Percentiles rank a stretch among this genome's conserved stretches.
Evolutionary conservation across 2,888 invertebrate species (phyloP).

Genomic region (Muschampia plurimacula): DNA sequence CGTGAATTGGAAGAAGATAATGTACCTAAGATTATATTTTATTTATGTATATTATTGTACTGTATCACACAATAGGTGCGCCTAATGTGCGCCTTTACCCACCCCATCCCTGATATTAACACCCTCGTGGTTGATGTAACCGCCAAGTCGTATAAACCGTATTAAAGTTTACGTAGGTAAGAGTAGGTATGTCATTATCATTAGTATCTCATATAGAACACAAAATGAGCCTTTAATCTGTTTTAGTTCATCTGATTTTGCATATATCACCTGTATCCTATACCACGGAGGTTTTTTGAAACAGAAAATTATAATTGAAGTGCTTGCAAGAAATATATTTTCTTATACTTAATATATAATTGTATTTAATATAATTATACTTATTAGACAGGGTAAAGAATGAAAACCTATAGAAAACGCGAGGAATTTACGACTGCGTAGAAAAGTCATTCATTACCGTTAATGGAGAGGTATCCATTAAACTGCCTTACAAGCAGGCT

Average conservation of each 20-base stretch:
- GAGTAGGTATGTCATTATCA: background rate
- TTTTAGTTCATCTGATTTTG: too few relatives aligned
- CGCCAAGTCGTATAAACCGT: background rate
- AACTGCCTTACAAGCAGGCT: background rate
- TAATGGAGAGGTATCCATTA: constrained; percentile 31
- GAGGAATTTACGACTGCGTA: constrained; percentile 9
- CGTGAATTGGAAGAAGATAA: too few relatives aligned
- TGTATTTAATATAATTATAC: too few relatives aligned
- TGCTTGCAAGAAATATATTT: too few relatives aligned
- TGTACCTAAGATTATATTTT: too few relatives aligned
- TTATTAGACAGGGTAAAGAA: too few relatives aligned
- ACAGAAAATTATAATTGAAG: too few relatives aligned
- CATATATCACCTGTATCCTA: too few relatives aligned
- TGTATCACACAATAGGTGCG: too few relatives aligned
- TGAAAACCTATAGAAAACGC: constrained; percentile 17
- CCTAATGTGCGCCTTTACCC: background rate
- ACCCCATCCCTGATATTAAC: background rate
- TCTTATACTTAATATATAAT: too few relatives aligned
- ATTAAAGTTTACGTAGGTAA: background rate
- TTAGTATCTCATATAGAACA: constrained; percentile 2
- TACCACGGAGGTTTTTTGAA: too few relatives aligned
- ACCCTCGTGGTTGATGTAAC: constrained; percentile 1
- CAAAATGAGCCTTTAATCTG: background rate
- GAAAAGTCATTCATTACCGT: constrained; percentile 24
- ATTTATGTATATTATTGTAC: too few relatives aligned